phyloP scores from a whole-genome alignment of 1,140 invertebrate genomes.

The Drosophila watanabei region DNA sequence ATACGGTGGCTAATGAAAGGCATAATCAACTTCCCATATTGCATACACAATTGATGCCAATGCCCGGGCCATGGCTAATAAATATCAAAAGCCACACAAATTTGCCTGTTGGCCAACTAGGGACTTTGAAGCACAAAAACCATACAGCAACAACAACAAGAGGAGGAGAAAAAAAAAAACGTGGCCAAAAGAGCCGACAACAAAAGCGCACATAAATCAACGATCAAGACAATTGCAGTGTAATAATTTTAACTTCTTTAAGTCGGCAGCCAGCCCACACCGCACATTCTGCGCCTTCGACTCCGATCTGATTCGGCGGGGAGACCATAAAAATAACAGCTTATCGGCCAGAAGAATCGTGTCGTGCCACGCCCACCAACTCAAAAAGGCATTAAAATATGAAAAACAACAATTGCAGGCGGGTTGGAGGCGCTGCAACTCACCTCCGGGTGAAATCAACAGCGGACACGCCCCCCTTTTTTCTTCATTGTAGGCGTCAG shows the following conservation, averaged over 20 bases:
- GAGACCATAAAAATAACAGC: slow-evolving; percentile 79
- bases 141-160: neutral
- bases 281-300: slow-evolving; percentile 26
- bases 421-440: slow-evolving; percentile 7
- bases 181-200: slow-evolving; percentile 54
- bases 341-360: slow-evolving; percentile 78
- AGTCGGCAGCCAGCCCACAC: slow-evolving; percentile 75
- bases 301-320: slow-evolving; percentile 66
- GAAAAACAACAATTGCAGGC: slow-evolving; percentile 76
- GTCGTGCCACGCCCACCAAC: slow-evolving; percentile 78
- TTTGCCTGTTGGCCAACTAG: slow-evolving; percentile 58
- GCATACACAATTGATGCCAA: slow-evolving; percentile 48
- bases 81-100: slow-evolving; percentile 70
- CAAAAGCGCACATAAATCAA: slow-evolving; percentile 81
- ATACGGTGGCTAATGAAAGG: slow-evolving; percentile 60
- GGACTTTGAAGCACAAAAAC: slow-evolving; percentile 13
- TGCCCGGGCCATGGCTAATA: slow-evolving; percentile 48
- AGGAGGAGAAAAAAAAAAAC: neutral
- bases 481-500: slow-evolving; percentile 59
- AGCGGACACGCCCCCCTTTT: slow-evolving; percentile 61
- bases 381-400: slow-evolving; percentile 83
- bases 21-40: slow-evolving; percentile 71
- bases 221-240: slow-evolving; percentile 81
- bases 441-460: slow-evolving; percentile 75
- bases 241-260: slow-evolving; percentile 84